Percentiles rank a stretch among this genome's conserved stretches.
These are phyloP conservation scores for Typhlichthys subterraneus DNA, from an alignment of 2,797 vertebrate genomes.

Conservation along the genomic window DNA sequence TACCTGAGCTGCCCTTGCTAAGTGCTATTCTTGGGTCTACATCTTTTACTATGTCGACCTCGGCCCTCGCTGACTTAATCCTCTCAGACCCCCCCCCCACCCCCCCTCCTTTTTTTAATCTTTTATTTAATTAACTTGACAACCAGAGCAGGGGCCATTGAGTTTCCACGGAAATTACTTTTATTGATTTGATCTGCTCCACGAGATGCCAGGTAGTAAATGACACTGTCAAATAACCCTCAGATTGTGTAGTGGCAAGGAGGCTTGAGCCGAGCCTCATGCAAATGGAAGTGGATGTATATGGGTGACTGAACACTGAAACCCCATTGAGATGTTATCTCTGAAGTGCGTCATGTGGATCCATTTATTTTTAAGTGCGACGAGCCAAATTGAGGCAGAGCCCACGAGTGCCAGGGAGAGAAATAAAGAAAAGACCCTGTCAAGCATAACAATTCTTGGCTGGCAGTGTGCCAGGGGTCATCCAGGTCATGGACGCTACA, in stretches of 20 bases:
- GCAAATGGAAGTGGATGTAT: slow-evolving; percentile 55
- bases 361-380: slow-evolving; percentile 56
- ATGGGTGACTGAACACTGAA: slow-evolving; percentile 54
- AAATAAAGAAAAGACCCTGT: slow-evolving; percentile 59
- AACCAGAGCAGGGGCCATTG: slow-evolving; percentile 29
- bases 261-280: slow-evolving; percentile 29
- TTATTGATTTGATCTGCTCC: slow-evolving; percentile 55
- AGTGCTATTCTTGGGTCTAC: slow-evolving; percentile 14
- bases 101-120: slow-evolving; percentile 20
- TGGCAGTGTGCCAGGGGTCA: slow-evolving; percentile 46
- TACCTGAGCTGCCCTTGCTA: slow-evolving; percentile 4
- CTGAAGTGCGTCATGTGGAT: slow-evolving; percentile 63
- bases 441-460: slow-evolving; percentile 51
- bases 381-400: slow-evolving; percentile 33
- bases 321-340: slow-evolving; percentile 51
- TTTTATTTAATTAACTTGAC: slow-evolving; percentile 58
- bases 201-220: slow-evolving; percentile 54
- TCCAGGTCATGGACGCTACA: slow-evolving; percentile 53
- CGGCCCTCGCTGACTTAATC: slow-evolving; percentile 19
- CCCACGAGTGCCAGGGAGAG: slow-evolving; percentile 25
- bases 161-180: slow-evolving; percentile 54
- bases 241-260: slow-evolving; percentile 15
- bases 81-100: slow-evolving; percentile 14
- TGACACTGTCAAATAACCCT: slow-evolving; percentile 36
- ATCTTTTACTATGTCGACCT: slow-evolving; percentile 8